A percentile compares a stretch with the other conserved stretches of the same genome.
phyloP scores from a whole-genome alignment of 2,888 invertebrate species.

The Ceraclea dissimilis region DNA sequence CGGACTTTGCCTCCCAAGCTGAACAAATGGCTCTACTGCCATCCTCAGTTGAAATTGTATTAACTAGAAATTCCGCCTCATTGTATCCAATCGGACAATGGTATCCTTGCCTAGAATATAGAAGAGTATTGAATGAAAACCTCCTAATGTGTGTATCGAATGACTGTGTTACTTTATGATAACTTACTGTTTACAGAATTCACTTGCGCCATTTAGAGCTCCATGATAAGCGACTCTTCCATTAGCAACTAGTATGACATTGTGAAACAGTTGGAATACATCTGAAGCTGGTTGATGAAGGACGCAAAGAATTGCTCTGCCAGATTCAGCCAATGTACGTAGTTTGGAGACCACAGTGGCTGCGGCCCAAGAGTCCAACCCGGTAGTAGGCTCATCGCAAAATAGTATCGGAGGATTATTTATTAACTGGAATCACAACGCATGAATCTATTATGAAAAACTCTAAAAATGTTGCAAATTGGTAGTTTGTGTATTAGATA shows the following conservation, averaged over 20 bases:
- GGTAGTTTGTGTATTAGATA: too few species aligned
- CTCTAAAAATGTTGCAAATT: too few species aligned
- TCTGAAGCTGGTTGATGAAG: slow-evolving; percentile 90
- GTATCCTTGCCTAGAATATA: slow-evolving; percentile 50
- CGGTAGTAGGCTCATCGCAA: slow-evolving; percentile 92
- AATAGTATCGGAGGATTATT: slow-evolving; percentile 85
- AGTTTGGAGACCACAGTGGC: slow-evolving; percentile 68
- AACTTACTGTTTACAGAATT: slow-evolving; percentile 46
- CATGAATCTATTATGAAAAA: background rate
- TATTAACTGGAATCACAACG: slow-evolving; percentile 53
- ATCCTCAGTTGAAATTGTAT: slow-evolving; percentile 43
- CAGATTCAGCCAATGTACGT: slow-evolving; percentile 54
- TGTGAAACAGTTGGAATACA: slow-evolving; percentile 74
- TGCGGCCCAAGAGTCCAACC: slow-evolving; percentile 85
- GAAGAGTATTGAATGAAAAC: background rate
- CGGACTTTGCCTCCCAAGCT: slow-evolving; percentile 34
- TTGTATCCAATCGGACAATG: slow-evolving; percentile 71
- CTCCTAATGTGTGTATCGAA: too few species aligned
- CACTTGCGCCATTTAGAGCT: slow-evolving; percentile 56
- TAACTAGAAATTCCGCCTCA: slow-evolving; percentile 78
- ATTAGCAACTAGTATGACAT: slow-evolving; percentile 66
- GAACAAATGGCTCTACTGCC: slow-evolving; percentile 41
- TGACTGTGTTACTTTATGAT: background rate
- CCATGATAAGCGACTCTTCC: slow-evolving; percentile 78
- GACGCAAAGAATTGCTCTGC: slow-evolving; percentile 77